A percentile compares a stretch with the other conserved stretches of the same genome.
Evolutionary conservation across 2,797 vertebrate species (phyloP).

Genomic region (Ispidina lecontei): DNA sequence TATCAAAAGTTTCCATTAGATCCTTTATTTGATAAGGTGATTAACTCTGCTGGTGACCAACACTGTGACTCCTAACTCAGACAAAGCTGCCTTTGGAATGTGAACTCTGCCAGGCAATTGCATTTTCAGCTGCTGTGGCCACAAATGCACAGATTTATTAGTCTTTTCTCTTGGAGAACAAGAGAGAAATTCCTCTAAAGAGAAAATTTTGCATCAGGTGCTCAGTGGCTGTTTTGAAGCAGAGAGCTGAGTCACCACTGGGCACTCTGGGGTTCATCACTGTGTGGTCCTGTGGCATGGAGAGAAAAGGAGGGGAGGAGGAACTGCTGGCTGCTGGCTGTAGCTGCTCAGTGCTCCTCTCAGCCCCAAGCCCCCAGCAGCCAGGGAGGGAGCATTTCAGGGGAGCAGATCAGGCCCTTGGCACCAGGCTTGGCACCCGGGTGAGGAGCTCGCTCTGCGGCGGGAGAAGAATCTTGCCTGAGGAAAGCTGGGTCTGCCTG

Average conservation of each 20-base stretch:
- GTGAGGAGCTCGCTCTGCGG: no score
- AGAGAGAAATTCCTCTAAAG: background rate
- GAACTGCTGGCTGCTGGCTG: background rate
- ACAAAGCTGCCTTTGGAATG: background rate
- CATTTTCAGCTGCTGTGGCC: background rate
- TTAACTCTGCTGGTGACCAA: background rate
- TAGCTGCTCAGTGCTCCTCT: background rate
- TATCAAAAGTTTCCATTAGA: background rate
- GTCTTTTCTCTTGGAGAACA: background rate
- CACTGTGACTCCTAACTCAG: background rate
- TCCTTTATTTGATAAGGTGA: background rate
- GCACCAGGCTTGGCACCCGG: background rate
- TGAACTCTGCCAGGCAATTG: background rate
- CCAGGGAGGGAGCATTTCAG: background rate
- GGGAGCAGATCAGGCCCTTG: background rate
- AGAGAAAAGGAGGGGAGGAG: background rate
- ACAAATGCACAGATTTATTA: background rate
- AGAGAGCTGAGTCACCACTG: background rate
- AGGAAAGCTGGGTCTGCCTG: background rate
- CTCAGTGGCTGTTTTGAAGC: accelerated
- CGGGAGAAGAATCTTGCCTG: background rate
- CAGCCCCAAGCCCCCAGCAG: background rate
- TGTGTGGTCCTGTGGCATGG: accelerated
- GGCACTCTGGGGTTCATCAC: accelerated
- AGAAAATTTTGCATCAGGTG: background rate